phyloP scores from a whole-genome alignment of 2,888 invertebrate genomes.

The Lasioglossum calceatum region DNA sequence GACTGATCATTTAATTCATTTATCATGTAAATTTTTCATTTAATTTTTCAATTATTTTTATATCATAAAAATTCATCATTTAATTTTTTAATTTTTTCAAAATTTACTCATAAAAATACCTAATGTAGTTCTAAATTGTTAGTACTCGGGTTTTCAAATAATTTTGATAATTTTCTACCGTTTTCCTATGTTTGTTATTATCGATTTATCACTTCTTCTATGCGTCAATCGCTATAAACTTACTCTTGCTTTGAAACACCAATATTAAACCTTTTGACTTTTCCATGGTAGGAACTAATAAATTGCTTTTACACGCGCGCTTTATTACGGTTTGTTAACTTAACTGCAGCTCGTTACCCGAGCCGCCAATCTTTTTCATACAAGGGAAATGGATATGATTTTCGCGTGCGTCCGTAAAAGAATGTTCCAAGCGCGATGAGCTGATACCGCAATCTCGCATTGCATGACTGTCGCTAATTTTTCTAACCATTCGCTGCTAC shows the following conservation, averaged over 20 bases:
- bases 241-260: background rate
- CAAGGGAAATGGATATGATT: slow-evolving; percentile 11
- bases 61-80: too few relatives aligned
- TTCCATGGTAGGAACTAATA: background rate
- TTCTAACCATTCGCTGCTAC: background rate
- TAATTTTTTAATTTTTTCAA: too few relatives aligned
- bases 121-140: too few relatives aligned
- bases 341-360: background rate
- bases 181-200: too few relatives aligned
- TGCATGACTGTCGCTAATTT: slow-evolving; percentile 4
- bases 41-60: too few relatives aligned
- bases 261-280: background rate
- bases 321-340: background rate
- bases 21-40: too few relatives aligned
- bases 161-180: too few relatives aligned
- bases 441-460: background rate
- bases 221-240: too few relatives aligned
- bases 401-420: background rate
- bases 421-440: background rate
- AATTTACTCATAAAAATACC: too few relatives aligned
- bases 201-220: too few relatives aligned
- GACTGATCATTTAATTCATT: too few relatives aligned
- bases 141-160: too few relatives aligned
- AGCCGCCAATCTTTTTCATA: background rate
- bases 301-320: background rate